A percentile compares a stretch with the other conserved stretches of the same genome.
phyloP scores from a whole-genome alignment of 2,888 invertebrate species.

The Lasioglossum figueresi region DNA sequence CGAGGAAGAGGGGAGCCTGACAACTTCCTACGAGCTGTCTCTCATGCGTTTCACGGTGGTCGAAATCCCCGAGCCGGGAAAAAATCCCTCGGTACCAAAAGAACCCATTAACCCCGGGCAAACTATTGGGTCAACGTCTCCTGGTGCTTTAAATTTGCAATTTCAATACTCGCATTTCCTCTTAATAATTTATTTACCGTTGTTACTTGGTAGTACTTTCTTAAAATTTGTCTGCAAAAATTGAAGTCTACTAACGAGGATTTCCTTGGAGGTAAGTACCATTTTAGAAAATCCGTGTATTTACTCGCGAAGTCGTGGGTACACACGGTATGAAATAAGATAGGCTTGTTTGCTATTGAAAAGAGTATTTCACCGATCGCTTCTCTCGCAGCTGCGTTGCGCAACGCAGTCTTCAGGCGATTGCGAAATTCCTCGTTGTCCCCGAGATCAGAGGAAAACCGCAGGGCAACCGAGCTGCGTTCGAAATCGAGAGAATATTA shows the following conservation, averaged over 20 bases:
- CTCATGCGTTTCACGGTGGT: slow-evolving; percentile 1
- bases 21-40: slow-evolving; percentile 2
- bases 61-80: neutral
- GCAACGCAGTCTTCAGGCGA: slow-evolving; percentile 30
- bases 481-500: slow-evolving; percentile 55
- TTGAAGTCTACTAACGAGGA: no score
- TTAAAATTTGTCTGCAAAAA: no score
- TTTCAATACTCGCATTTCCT: no score
- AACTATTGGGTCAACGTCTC: neutral
- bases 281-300: neutral
- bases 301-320: neutral
- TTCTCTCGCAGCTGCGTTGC: slow-evolving; percentile 27
- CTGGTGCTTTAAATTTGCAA: no score
- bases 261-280: neutral
- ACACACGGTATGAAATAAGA: neutral
- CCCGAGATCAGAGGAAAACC: slow-evolving; percentile 39
- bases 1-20: neutral
- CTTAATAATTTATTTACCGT: no score
- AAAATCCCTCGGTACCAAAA: neutral
- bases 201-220: no score
- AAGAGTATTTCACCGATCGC: neutral
- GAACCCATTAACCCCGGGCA: neutral
- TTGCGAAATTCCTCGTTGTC: slow-evolving; percentile 54
- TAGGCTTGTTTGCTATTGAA: neutral
- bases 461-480: slow-evolving; percentile 14